Evolutionary conservation across 1,140 invertebrate genomes (phyloP), one percentile per base, ranked within the genome.

Genomic region (Octopus bimaculoides): DNA sequence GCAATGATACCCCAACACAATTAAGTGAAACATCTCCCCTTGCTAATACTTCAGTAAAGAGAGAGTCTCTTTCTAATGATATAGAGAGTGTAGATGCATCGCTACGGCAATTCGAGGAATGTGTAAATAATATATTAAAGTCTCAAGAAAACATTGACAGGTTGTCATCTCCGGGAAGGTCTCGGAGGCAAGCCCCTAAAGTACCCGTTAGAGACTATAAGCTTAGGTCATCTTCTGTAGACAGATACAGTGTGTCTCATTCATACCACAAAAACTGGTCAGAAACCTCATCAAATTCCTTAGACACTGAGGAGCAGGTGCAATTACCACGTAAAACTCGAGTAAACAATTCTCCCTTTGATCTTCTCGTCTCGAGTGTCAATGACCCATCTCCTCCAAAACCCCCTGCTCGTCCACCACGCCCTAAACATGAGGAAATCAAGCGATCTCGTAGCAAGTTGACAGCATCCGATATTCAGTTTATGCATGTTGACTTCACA

Each of bases 371-470:
- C 26, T 6, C 26, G 0, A 4, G 9, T 12, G 26, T n/a, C 66
- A 14, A 71, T n/a, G 26, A 71, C 14, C 6, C 14, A 14, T 4
- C 17, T 6, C 17, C 80, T 20, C 7, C 61, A 54, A 52, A 66
- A 20, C 54, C 77, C 54, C 85, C 85, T 4, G 55, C 81, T 5
- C 75, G 83, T 56, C 84, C 84, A n/a, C 83, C 84, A 6, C 79
- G 85, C 26, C 83, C 81, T 26, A 83, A 83, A 78, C 78, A 76
- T 5, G 77, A 81, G 55, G 81, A 80, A n/a, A 79, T 66, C 10
- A 83, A 82, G 73, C 26, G 56, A 55, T 76, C 75, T 20, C n/a
- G 56, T 54, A 52, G 26, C 26, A 77, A 69, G 61, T 14, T 81
- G 10, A 74, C 77, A 17, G 76, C 81, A 9, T 71, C 81, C 17